phyloP scores from a whole-genome alignment of 2,113 vertebrate species.

The Mixornis gularis region DNA sequence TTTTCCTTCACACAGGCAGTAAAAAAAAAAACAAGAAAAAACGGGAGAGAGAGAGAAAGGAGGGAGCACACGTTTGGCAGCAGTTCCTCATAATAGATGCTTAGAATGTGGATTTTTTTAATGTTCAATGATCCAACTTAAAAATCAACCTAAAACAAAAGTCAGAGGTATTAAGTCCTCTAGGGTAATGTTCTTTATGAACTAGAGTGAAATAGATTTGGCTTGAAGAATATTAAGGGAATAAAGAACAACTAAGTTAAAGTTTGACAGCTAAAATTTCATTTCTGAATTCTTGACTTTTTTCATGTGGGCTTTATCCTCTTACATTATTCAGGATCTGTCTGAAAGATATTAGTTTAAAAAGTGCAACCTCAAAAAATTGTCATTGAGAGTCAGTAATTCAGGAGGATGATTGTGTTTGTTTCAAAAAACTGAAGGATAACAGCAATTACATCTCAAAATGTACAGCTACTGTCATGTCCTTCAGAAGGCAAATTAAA shows the following conservation, averaged over 20 bases:
- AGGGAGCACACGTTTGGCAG: background rate
- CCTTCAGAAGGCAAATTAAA: slow-evolving; percentile 73
- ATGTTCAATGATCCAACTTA: slow-evolving; percentile 40
- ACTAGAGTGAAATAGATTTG: slow-evolving; percentile 57
- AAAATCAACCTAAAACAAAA: slow-evolving; percentile 50
- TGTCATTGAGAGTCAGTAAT: slow-evolving; percentile 71
- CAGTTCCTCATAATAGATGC: background rate
- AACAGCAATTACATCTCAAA: slow-evolving; percentile 80
- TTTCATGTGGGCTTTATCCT: slow-evolving; percentile 70
- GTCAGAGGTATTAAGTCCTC: slow-evolving; percentile 43
- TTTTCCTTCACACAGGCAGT: background rate
- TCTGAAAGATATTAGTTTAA: slow-evolving; percentile 76
- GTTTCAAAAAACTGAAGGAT: slow-evolving; percentile 73
- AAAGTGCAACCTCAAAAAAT: slow-evolving; percentile 70
- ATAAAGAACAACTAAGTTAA: slow-evolving; percentile 71
- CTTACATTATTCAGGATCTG: slow-evolving; percentile 78
- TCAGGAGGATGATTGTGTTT: slow-evolving; percentile 75
- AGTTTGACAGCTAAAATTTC: slow-evolving; percentile 73
- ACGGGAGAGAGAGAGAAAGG: no score
- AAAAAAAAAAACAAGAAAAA: background rate
- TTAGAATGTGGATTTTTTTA: slow-evolving; percentile 16
- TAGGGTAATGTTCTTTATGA: slow-evolving; percentile 64
- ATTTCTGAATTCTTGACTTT: slow-evolving; percentile 66
- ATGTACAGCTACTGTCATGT: slow-evolving; percentile 66
- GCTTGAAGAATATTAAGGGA: slow-evolving; percentile 70